Evolutionary conservation across 1,140 invertebrate genomes (phyloP).

Genomic region (Hormaphis cornu): DNA sequence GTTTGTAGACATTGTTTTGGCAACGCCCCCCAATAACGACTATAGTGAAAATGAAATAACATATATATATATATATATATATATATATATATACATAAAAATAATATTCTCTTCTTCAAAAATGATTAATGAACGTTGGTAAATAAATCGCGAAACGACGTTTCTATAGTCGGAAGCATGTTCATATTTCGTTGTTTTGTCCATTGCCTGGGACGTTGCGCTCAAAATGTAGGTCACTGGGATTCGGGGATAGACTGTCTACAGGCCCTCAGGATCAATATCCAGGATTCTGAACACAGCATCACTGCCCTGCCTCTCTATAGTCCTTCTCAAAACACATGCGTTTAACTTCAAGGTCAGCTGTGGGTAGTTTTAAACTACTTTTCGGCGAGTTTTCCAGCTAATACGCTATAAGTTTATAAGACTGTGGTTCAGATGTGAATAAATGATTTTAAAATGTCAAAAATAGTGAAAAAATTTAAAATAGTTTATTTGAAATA

Average conservation of each 20-base stretch:
- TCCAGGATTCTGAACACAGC: slow-evolving; percentile 14
- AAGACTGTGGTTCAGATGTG: too few relatives aligned
- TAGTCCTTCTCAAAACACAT: neutral
- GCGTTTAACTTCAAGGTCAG: neutral
- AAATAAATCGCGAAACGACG: neutral
- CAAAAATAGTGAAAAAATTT: too few relatives aligned
- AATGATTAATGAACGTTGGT: slow-evolving; percentile 15
- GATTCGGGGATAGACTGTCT: slow-evolving; percentile 11
- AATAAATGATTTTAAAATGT: too few relatives aligned
- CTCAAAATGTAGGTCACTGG: slow-evolving; percentile 21
- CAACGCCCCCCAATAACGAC: slow-evolving; percentile 23
- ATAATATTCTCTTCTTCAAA: neutral
- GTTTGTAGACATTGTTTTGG: slow-evolving; percentile 7
- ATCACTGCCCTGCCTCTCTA: neutral
- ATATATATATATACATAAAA: too few relatives aligned
- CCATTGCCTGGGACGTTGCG: neutral
- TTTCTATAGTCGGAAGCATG: neutral
- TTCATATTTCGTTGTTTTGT: neutral
- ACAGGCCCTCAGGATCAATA: slow-evolving; percentile 20
- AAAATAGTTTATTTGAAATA: too few relatives aligned
- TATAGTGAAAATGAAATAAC: too few relatives aligned
- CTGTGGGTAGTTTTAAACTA: neutral
- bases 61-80: too few relatives aligned
- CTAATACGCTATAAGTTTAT: neutral
- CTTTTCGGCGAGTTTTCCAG: neutral